Percentiles rank a stretch among this genome's conserved stretches.
Conservation (phyloP, 2,797 vertebrate species). For the Erethizon dorsatum region DNA sequence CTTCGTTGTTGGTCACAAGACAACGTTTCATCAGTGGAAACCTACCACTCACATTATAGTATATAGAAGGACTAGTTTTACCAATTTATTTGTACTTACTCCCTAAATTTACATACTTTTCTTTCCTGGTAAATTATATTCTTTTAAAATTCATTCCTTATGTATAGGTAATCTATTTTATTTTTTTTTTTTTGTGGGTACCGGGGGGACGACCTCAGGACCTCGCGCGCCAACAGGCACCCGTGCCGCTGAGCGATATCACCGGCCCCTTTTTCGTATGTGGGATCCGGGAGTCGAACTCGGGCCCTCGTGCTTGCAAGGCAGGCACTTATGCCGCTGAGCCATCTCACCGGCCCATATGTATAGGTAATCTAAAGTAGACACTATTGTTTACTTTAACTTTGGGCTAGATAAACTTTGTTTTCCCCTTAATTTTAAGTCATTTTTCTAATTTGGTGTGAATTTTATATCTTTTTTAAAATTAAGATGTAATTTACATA, state of each 20-base stretch:
- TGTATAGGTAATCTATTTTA: background rate
- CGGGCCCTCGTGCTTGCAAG: too few relatives aligned
- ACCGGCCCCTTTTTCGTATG: too few relatives aligned
- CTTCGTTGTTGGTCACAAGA: background rate
- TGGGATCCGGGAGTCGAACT: too few relatives aligned
- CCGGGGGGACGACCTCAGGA: too few relatives aligned
- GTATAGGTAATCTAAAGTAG: background rate
- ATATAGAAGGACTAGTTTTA: background rate
- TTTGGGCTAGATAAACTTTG: background rate
- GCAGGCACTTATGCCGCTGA: too few relatives aligned
- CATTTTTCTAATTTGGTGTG: slow-evolving; percentile 34
- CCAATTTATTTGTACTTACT: background rate
- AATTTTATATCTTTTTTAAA: background rate
- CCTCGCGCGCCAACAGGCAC: too few relatives aligned
- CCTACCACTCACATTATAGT: background rate
- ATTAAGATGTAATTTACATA: background rate
- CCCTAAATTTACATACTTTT: background rate
- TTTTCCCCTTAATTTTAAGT: slow-evolving; percentile 27
- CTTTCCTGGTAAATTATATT: background rate
- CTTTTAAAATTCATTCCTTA: slow-evolving; percentile 29
- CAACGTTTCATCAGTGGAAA: background rate
- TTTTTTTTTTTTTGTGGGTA: too few relatives aligned
- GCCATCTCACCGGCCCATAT: too few relatives aligned
- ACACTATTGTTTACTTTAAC: background rate
- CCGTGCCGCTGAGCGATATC: too few relatives aligned